Base-by-base conservation (phyloP, 64 coral and sea anemone genomes). In the Cladopsammia gracilis region DNA sequence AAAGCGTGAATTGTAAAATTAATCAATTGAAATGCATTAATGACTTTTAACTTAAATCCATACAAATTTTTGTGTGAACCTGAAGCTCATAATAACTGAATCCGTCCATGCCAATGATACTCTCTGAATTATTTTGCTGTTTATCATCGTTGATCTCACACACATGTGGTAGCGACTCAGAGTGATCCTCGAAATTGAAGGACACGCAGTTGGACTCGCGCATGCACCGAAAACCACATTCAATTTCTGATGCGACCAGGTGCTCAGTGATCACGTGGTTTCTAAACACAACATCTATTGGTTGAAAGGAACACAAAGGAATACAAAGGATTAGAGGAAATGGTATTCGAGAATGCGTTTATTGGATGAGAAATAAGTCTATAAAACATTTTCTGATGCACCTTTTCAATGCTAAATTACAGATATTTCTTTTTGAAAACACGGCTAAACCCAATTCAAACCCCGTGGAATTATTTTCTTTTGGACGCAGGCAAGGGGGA, bases 191-290 rank as follows among this genome's bases (percentile, higher is more conserved):
- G 11, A 22, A 76, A 43, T 76, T 76, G 48, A 76, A 76, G 16
- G 74, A 76, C 4, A 76, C 18, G 48, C 74, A 76, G 16, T 16
- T 53, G n/a, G 19, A 76, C 48, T 76, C 48, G 18, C 48, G 74
- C 74, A 53, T 76, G 48, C 74, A 76, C 74, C 8, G 48, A 20
- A 54, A 43, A 53, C 45, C 74, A 25, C 74, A 76, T 48, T 76
- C 47, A 7, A 76, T n/a, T 48, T 6, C 74, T 14, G 74, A 76
- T 46, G 20, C 16, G 48, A 76, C 74, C 48, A 50, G 10, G n/a
- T 76, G 4, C 14, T 76, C 7, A 76, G 47, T 5, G 48, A 76
- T 22, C 47, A 76, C 74, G 48, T 76, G 48, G 46, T 76, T 76
- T 52, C 47, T 54, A 47, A 52, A 18, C 46, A 76, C 74, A 52